A percentile compares a stretch with the other conserved stretches of the same genome.
These are phyloP conservation scores for Zygothrica quintamaculata DNA, from an alignment of 2,888 invertebrate genomes.

Conservation along the genomic window DNA sequence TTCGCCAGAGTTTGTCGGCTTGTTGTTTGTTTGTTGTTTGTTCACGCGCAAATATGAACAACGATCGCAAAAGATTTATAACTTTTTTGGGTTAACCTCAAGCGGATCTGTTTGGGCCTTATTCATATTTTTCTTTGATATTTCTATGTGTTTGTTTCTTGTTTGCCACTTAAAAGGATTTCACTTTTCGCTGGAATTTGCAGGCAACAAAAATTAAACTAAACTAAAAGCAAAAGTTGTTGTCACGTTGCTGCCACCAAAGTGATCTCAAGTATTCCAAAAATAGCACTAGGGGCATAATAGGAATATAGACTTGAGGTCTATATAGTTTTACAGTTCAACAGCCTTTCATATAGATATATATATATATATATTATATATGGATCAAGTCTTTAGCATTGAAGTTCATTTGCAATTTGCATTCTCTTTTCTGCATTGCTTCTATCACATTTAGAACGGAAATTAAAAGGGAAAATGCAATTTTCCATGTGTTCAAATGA, in stretches of 20 bases:
- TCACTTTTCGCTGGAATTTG: slow-evolving; percentile 70
- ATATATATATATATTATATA: too few species aligned
- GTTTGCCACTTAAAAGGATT: slow-evolving; percentile 73
- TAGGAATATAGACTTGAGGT: too few species aligned
- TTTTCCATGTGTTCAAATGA: too few species aligned
- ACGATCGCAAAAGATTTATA: slow-evolving; percentile 73
- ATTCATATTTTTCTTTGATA: slow-evolving; percentile 56
- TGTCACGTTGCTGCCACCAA: slow-evolving; percentile 23
- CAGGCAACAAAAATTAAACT: slow-evolving; percentile 27
- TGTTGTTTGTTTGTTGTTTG: slow-evolving; percentile 31
- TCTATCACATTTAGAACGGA: too few species aligned
- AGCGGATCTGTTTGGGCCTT: slow-evolving; percentile 14
- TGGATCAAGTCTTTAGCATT: background rate
- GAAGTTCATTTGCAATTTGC: background rate
- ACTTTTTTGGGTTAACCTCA: slow-evolving; percentile 50
- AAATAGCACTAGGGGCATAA: too few species aligned
- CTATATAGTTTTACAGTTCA: too few species aligned
- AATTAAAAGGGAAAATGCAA: too few species aligned
- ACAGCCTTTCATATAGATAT: too few species aligned
- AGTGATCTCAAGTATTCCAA: slow-evolving; percentile 47
- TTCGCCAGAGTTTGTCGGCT: slow-evolving; percentile 24
- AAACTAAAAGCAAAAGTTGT: slow-evolving; percentile 33
- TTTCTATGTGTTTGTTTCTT: slow-evolving; percentile 51
- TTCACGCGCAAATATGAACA: slow-evolving; percentile 76
- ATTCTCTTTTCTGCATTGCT: too few species aligned